phyloP scores from a whole-genome alignment of 2,113 vertebrate species.

The Menidia beryllina region DNA sequence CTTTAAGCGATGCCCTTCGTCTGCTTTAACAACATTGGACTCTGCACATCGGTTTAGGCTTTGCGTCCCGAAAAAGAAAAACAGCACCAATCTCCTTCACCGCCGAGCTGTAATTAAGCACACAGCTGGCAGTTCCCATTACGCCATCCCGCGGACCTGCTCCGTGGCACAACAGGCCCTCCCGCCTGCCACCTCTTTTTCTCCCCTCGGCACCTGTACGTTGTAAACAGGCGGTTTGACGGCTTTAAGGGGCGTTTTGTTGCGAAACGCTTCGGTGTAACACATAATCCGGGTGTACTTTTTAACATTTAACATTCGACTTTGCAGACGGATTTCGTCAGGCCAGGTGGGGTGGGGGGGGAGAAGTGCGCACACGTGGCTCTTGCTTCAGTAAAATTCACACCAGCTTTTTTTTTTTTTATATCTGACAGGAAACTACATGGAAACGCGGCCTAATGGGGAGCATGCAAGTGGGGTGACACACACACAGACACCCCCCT shows the following conservation, averaged over 20 bases:
- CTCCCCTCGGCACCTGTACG: conserved; percentile 79
- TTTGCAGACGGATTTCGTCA: conserved; percentile 42
- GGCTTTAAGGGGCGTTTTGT: conserved; percentile 69
- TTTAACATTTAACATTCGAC: conserved; percentile 65
- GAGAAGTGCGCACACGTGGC: conserved; percentile 70
- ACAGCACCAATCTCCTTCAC: conserved; percentile 73
- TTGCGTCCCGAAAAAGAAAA: conserved; percentile 78
- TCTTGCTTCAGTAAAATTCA: conserved; percentile 79
- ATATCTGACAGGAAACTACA: conserved; percentile 76
- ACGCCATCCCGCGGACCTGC: conserved; percentile 72
- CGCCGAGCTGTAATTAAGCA: conserved; percentile 78
- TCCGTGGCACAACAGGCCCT: conserved; percentile 63
- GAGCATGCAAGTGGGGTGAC: conserved; percentile 61
- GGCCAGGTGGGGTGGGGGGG: conserved; percentile 67
- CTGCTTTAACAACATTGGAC: conserved; percentile 75
- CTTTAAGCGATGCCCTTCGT: conserved; percentile 68
- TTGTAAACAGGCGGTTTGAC: conserved; percentile 75
- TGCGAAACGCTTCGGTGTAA: conserved; percentile 76
- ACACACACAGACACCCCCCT: conserved; percentile 2
- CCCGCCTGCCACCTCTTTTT: conserved; percentile 25
- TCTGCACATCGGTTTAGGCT: conserved; percentile 74
- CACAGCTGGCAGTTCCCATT: conserved; percentile 85
- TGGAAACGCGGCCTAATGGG: conserved; percentile 70
- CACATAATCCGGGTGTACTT: conserved; percentile 66
- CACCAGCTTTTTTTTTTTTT: conserved; percentile 77